Conservation (phyloP, 2,113 vertebrate genomes). For the Ivindomyrus marchei region DNA sequence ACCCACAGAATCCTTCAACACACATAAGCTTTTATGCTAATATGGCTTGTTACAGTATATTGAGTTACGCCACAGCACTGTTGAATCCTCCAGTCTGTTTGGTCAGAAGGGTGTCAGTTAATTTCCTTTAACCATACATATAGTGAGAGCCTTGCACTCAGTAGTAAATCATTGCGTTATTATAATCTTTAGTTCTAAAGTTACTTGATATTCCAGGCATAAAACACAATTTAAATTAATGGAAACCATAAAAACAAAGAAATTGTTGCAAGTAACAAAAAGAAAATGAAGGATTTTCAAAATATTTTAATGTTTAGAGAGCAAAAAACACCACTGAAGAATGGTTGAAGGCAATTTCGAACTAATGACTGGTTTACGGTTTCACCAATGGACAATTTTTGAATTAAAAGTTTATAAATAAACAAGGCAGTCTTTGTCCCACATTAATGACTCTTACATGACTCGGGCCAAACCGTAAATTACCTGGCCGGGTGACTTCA, state of each 20-base stretch:
- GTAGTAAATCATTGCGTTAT: neutral
- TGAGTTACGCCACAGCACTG: neutral
- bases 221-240: neutral
- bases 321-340: neutral
- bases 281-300: neutral
- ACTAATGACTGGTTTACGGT: neutral
- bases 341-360: neutral
- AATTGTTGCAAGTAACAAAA: neutral
- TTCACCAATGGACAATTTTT: neutral
- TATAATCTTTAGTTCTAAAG: neutral
- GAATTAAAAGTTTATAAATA: neutral
- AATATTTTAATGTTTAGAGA: neutral
- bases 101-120: neutral
- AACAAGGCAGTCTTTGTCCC: neutral
- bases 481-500: slow-evolving; percentile 91
- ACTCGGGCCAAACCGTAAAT: neutral
- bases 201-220: neutral
- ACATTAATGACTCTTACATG: neutral
- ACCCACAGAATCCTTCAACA: neutral
- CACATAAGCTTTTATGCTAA: neutral
- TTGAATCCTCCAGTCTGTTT: neutral
- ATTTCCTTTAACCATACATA: neutral
- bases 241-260: neutral
- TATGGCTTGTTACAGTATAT: neutral
- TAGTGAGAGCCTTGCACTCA: neutral